Evolutionary conservation across 2,113 vertebrate genomes (phyloP).

Genomic region (Cavia porcellus): DNA sequence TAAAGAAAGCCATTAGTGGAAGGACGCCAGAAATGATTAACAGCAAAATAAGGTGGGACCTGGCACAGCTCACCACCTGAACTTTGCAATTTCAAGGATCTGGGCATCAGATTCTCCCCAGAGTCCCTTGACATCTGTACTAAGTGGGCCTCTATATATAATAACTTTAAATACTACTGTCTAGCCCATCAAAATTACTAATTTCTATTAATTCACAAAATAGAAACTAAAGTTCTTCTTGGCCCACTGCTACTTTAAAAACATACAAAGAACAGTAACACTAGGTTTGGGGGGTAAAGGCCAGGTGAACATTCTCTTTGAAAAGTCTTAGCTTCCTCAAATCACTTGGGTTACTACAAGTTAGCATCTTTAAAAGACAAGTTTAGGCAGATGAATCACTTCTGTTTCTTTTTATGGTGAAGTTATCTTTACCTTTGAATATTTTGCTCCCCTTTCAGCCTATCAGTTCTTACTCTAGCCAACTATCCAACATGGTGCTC

Average conservation of each 20-base stretch:
- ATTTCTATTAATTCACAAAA: conserved; percentile 19
- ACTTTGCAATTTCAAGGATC: conserved; percentile 3
- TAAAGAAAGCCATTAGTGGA: conserved; percentile 70
- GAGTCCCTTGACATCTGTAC: conserved; percentile 39
- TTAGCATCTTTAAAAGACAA: not conserved
- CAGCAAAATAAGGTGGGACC: conserved; percentile 64
- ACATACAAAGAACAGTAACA: not conserved
- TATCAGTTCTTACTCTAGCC: not conserved
- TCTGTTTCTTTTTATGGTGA: not conserved
- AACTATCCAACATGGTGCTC: conserved; percentile 32
- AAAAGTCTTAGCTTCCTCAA: not conserved
- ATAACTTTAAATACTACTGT: not conserved
- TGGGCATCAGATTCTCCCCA: conserved; percentile 21
- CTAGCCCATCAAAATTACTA: not conserved
- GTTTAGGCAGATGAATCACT: not conserved
- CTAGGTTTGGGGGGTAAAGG: not conserved
- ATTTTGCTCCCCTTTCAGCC: conserved; percentile 39
- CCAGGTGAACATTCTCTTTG: not conserved
- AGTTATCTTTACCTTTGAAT: conserved; percentile 2
- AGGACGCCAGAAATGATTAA: conserved; percentile 63
- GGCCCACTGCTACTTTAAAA: not conserved
- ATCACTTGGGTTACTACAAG: not conserved
- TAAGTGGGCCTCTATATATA: not conserved
- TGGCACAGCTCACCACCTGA: not conserved
- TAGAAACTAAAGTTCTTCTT: not conserved